Evolutionary conservation across 2,888 invertebrate genomes (phyloP).

Genomic region (Cybosia mesomella): DNA sequence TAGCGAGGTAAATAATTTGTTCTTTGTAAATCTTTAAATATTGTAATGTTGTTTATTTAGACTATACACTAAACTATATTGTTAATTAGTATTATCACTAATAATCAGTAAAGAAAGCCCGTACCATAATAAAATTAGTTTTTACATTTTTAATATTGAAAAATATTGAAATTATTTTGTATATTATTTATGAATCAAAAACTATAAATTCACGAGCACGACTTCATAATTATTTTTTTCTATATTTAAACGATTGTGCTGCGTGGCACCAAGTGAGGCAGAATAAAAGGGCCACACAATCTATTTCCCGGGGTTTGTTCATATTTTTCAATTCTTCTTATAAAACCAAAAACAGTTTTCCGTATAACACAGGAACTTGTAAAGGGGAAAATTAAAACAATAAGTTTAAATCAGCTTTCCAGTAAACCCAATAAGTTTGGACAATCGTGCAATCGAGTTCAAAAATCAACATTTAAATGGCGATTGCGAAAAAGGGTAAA

Average conservation of each 20-base stretch:
- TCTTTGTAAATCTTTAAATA: constrained; percentile 1
- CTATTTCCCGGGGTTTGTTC: no score
- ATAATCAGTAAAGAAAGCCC: neutral
- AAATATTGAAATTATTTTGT: neutral
- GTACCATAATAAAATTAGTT: neutral
- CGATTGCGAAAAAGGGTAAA: neutral
- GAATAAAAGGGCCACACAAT: no score
- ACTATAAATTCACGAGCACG: no score
- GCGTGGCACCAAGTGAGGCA: no score
- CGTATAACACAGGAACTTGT: neutral
- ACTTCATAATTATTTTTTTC: no score
- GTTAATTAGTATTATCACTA: neutral
- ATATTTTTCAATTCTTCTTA: no score
- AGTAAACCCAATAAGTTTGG: neutral
- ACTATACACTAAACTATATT: neutral
- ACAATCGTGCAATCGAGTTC: no score
- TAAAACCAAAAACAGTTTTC: neutral
- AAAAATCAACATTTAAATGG: neutral
- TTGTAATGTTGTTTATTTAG: neutral
- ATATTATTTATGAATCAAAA: neutral
- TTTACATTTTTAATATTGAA: neutral
- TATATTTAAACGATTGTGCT: no score
- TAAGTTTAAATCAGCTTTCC: neutral
- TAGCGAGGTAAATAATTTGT: neutral
- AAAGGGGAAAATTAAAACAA: neutral